Evolutionary conservation across 2,888 invertebrate genomes (phyloP).

Genomic region (Fissipunctia ypsillon): DNA sequence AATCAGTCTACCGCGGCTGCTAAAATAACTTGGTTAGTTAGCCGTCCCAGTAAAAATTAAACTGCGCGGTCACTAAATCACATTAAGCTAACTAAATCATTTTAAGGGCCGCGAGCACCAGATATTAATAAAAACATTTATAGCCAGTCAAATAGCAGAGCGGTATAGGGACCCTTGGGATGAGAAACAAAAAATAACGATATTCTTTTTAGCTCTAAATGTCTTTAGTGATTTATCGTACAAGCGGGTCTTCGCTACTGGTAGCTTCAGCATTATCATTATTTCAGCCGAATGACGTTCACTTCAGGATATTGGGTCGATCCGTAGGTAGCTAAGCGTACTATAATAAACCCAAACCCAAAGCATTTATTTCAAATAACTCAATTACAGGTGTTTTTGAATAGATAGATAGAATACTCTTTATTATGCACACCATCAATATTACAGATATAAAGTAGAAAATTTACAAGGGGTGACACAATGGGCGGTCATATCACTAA

Average conservation of each 20-base stretch:
- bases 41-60: conserved; percentile 28
- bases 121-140: background rate
- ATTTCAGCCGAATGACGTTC: background rate
- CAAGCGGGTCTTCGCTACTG: background rate
- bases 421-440: too few species aligned
- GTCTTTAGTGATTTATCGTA: background rate
- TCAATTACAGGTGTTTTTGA: too few species aligned
- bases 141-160: background rate
- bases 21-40: conserved; percentile 34
- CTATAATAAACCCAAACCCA: too few species aligned
- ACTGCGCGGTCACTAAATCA: conserved; percentile 18
- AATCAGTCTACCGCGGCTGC: conserved; percentile 24
- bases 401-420: too few species aligned
- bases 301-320: too few species aligned
- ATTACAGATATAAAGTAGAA: too few species aligned
- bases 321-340: background rate
- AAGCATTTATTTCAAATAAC: too few species aligned
- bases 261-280: background rate
- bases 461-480: too few species aligned
- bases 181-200: background rate
- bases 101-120: background rate
- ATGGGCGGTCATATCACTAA: too few species aligned
- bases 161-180: background rate
- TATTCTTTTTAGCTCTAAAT: too few species aligned
- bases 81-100: conserved; percentile 33